Conservation (phyloP, 2,888 invertebrate species). For the Branchipolynoe longqiensis region DNA sequence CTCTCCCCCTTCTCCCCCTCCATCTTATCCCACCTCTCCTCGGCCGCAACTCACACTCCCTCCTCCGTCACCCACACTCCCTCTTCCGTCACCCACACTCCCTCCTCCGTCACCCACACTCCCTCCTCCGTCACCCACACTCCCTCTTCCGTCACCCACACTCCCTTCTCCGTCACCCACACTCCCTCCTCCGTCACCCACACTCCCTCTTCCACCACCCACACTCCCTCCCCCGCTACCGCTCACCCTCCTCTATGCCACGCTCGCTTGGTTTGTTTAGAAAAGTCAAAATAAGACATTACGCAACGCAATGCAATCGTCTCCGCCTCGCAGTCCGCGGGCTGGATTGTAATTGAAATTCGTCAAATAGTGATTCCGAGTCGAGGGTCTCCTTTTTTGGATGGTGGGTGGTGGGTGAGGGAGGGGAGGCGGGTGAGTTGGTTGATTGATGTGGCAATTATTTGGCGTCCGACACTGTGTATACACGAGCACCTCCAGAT, state of each 20-base stretch:
- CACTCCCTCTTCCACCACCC: too few relatives aligned
- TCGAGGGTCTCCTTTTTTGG: neutral
- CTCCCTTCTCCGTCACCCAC: neutral
- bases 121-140: too few relatives aligned
- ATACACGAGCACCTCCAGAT: neutral
- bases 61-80: too few relatives aligned
- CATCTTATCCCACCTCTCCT: too few relatives aligned
- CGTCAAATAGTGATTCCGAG: conserved; percentile 29
- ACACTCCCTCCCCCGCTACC: too few relatives aligned
- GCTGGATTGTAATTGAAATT: conserved; percentile 42
- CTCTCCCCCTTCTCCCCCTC: too few relatives aligned
- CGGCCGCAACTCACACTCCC: too few relatives aligned
- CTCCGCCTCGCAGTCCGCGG: neutral
- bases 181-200: too few relatives aligned
- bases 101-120: too few relatives aligned
- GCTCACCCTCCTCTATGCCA: neutral
- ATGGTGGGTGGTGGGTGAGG: neutral
- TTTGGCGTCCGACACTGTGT: conserved; percentile 8
- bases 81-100: too few relatives aligned
- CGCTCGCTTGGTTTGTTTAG: conserved; percentile 50
- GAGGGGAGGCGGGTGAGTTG: neutral
- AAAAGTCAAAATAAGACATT: conserved; percentile 28
- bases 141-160: neutral
- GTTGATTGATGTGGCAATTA: conserved; percentile 47
- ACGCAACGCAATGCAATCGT: conserved; percentile 8